Conservation (phyloP, 2,113 vertebrate genomes). For the Mungos mungo region DNA sequence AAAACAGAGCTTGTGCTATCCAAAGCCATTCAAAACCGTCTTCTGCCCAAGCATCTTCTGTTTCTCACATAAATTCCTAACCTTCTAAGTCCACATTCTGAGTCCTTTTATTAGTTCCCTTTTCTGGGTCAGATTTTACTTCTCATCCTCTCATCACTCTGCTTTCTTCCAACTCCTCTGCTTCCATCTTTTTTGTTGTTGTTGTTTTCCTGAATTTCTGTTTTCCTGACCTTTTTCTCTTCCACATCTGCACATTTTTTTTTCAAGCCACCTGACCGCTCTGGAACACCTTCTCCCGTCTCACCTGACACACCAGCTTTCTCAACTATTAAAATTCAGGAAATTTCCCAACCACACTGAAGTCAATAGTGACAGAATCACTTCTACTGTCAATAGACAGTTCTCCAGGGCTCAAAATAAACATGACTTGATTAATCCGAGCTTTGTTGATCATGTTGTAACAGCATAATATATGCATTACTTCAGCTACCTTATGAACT, state of each 20-base stretch:
- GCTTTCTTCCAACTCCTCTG: neutral
- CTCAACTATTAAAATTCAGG: neutral
- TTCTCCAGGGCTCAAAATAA: constrained; percentile 26
- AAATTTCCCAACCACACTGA: neutral
- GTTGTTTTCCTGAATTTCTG: neutral
- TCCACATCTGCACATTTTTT: neutral
- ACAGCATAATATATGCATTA: neutral
- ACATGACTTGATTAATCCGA: neutral
- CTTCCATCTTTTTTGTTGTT: neutral
- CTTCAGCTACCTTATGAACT: neutral
- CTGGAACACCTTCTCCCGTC: neutral
- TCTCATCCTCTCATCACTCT: neutral
- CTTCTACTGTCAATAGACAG: neutral
- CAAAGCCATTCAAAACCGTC: neutral
- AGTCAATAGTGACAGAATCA: neutral
- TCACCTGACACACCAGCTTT: neutral
- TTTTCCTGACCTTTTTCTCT: neutral
- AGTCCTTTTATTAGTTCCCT: neutral
- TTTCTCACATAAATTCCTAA: neutral
- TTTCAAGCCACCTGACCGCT: neutral
- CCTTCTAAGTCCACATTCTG: neutral
- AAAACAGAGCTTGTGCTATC: neutral
- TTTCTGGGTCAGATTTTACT: constrained; percentile 2
- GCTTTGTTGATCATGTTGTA: neutral
- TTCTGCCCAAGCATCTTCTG: neutral